Evolutionary conservation across 2,113 vertebrate species (phyloP).

Genomic region (Colinus virginianus): DNA sequence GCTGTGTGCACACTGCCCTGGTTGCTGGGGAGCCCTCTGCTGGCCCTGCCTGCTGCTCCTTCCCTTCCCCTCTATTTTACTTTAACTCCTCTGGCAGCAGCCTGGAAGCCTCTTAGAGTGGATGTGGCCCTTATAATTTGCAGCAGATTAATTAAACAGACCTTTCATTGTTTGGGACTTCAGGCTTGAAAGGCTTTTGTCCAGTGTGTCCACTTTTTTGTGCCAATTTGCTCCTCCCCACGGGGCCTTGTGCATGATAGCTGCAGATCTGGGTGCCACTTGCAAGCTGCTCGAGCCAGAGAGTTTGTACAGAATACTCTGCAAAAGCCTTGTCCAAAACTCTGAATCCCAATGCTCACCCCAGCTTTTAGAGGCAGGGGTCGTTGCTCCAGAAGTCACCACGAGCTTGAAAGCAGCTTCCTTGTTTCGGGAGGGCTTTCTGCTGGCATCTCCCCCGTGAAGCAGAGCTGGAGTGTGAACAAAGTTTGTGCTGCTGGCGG

Average conservation of each 20-base stretch:
- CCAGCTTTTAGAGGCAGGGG: neutral
- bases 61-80: too few species aligned
- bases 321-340: neutral
- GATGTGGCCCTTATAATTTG: neutral
- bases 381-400: conserved; percentile 8
- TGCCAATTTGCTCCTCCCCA: neutral
- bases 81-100: neutral
- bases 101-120: neutral
- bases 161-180: conserved; percentile 23
- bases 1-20: neutral
- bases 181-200: neutral
- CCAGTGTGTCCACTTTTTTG: neutral
- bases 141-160: conserved; percentile 33
- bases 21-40: neutral
- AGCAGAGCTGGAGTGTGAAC: conserved; percentile 52
- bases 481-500: conserved; percentile 55
- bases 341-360: neutral
- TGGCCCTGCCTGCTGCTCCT: neutral
- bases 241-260: neutral
- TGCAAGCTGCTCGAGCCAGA: neutral
- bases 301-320: neutral
- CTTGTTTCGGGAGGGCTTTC: neutral
- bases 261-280: neutral
- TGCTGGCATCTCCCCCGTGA: conserved; percentile 47
- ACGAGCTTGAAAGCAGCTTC: conserved; percentile 14